Percentiles rank a stretch among this genome's conserved stretches.
Evolutionary conservation across 2,888 invertebrate species (phyloP).

Genomic region (Anthoptus insignis): DNA sequence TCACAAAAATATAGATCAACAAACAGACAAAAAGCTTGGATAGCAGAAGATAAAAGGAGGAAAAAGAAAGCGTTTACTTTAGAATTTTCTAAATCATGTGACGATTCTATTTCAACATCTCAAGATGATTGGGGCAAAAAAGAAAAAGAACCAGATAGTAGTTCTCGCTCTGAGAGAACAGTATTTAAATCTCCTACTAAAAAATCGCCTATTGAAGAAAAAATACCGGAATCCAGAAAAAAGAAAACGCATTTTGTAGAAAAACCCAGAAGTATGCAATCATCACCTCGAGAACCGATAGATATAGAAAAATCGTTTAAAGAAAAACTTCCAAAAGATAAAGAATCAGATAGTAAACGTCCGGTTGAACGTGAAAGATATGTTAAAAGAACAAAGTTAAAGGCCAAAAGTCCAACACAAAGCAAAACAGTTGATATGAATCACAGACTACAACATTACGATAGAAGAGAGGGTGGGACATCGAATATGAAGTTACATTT

Average conservation of each 20-base stretch:
- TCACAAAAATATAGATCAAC: conserved; percentile 81
- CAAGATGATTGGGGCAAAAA: conserved; percentile 81
- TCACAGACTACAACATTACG: conserved; percentile 73
- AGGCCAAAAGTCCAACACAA: conserved; percentile 82
- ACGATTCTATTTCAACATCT: conserved; percentile 83
- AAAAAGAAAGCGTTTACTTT: conserved; percentile 92
- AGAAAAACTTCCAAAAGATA: conserved; percentile 74
- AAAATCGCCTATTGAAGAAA: conserved; percentile 78
- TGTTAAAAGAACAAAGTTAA: conserved; percentile 80
- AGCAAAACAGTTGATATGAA: conserved; percentile 69
- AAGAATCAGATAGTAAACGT: conserved; percentile 71
- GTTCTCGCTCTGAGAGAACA: conserved; percentile 68
- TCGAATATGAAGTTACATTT: conserved; percentile 84
- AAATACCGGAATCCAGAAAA: conserved; percentile 69
- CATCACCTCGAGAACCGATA: conserved; percentile 75
- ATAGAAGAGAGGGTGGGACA: conserved; percentile 82
- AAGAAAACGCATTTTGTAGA: conserved; percentile 83
- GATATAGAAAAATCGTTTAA: conserved; percentile 75
- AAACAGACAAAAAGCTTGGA: conserved; percentile 84
- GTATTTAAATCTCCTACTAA: conserved; percentile 62
- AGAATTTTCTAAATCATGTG: conserved; percentile 89
- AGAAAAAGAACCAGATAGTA: conserved; percentile 66
- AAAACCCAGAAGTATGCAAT: conserved; percentile 75
- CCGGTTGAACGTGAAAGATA: conserved; percentile 79
- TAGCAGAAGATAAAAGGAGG: conserved; percentile 90